Evolutionary conservation across 2,797 vertebrate genomes (phyloP).

Genomic region (Microhierax caerulescens): DNA sequence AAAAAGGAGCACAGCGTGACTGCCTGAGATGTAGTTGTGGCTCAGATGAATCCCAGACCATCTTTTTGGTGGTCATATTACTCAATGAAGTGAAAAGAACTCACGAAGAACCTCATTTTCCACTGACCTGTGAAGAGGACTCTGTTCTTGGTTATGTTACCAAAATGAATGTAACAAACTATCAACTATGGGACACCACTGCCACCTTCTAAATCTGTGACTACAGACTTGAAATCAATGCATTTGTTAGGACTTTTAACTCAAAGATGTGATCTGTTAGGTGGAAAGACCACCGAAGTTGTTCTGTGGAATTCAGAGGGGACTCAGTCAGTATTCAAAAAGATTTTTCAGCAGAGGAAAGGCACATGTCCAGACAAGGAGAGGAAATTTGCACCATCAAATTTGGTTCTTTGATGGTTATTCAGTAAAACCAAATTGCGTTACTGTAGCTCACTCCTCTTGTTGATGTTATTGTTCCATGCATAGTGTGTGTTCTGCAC

Average conservation of each 20-base stretch:
- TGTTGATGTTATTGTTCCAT: neutral
- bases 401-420: neutral
- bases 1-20: neutral
- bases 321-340: neutral
- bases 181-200: neutral
- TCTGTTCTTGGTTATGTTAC: neutral
- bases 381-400: neutral
- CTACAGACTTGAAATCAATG: neutral
- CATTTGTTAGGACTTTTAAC: neutral
- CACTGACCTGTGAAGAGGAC: neutral
- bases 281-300: neutral
- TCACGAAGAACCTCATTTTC: neutral
- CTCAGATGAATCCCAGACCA: neutral
- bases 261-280: neutral
- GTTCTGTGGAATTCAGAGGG: neutral
- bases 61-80: neutral
- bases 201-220: neutral
- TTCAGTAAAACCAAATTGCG: neutral
- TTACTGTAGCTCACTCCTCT: neutral
- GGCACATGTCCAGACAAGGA: neutral
- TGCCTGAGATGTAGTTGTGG: neutral
- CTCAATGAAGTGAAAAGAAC: neutral
- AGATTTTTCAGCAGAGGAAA: neutral
- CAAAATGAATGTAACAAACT: neutral
- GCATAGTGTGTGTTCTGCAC: neutral